A percentile compares a stretch with the other conserved stretches of the same genome.
phyloP scores from a whole-genome alignment of 2,113 vertebrate species.

The Xiphophorus couchianus region DNA sequence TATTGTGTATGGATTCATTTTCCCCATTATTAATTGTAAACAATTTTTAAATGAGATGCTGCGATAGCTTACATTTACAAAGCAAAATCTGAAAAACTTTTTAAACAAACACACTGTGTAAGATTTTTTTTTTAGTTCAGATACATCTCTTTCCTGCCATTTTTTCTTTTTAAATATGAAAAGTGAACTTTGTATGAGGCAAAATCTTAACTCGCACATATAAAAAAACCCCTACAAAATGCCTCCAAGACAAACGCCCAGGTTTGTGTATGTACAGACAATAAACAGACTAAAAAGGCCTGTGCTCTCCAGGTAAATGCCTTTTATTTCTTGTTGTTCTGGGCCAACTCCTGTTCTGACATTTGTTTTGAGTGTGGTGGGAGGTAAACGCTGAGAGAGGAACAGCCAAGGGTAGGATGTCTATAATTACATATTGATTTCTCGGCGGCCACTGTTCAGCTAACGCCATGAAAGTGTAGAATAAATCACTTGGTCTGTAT shows the following conservation, averaged over 20 bases:
- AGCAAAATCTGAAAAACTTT: neutral
- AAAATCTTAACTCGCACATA: neutral
- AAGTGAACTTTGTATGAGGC: neutral
- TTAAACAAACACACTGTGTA: neutral
- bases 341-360: slow-evolving; percentile 66
- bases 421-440: slow-evolving; percentile 86
- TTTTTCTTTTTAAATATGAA: neutral
- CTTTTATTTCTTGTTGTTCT: slow-evolving; percentile 56
- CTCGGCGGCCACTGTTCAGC: slow-evolving; percentile 71
- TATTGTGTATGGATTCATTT: neutral
- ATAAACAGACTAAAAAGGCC: slow-evolving; percentile 30
- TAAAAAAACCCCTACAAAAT: neutral
- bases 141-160: neutral
- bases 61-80: neutral
- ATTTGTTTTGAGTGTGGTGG: slow-evolving; percentile 75
- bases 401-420: slow-evolving; percentile 78
- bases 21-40: neutral
- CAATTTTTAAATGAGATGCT: too few relatives aligned
- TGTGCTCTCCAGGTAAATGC: slow-evolving; percentile 35
- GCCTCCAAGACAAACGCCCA: neutral
- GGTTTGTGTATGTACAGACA: slow-evolving; percentile 16
- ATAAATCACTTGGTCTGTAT: slow-evolving; percentile 80
- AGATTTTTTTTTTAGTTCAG: neutral
- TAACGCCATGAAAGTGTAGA: slow-evolving; percentile 65
- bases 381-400: slow-evolving; percentile 63